These are phyloP conservation scores for Laothoe populi DNA, from an alignment of 2,888 invertebrate genomes.

Conservation along the genomic window DNA sequence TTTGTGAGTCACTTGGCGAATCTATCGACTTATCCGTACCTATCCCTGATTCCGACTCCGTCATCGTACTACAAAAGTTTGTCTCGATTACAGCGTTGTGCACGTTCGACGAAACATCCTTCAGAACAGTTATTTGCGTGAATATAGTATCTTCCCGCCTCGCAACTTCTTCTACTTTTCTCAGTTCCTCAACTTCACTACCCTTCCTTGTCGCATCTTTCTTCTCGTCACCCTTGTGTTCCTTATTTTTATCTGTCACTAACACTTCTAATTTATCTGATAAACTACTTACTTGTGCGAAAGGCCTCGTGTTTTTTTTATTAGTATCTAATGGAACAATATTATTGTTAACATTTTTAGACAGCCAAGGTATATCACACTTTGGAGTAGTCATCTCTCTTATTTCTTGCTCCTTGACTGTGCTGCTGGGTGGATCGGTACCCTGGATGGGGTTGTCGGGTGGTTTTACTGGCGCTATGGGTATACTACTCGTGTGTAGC, in stretches of 20 bases:
- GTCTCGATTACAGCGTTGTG: slow-evolving; percentile 77
- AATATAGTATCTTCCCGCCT: slow-evolving; percentile 76
- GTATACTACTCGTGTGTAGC: slow-evolving; percentile 76
- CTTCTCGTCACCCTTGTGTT: slow-evolving; percentile 40
- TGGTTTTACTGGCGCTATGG: slow-evolving; percentile 77
- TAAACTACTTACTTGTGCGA: slow-evolving; percentile 73
- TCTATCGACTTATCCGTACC: slow-evolving; percentile 80
- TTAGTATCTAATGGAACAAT: slow-evolving; percentile 69
- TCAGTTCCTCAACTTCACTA: slow-evolving; percentile 50
- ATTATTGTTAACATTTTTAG: slow-evolving; percentile 80
- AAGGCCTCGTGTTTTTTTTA: slow-evolving; percentile 71
- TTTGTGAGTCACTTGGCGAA: slow-evolving; percentile 77
- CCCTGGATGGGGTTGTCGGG: slow-evolving; percentile 80
- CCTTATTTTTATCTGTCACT: slow-evolving; percentile 46
- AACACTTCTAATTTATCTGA: slow-evolving; percentile 65
- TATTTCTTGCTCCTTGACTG: slow-evolving; percentile 70
- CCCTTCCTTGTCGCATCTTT: slow-evolving; percentile 45
- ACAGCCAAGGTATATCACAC: slow-evolving; percentile 80
- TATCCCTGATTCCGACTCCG: slow-evolving; percentile 77
- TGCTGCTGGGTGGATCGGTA: slow-evolving; percentile 78
- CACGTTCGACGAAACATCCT: slow-evolving; percentile 76
- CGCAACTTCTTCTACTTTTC: slow-evolving; percentile 69
- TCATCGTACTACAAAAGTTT: slow-evolving; percentile 71
- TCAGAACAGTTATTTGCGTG: slow-evolving; percentile 78
- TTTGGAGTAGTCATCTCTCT: slow-evolving; percentile 61